Conservation (phyloP, 1,140 invertebrate species). For the Papilio machaon region DNA sequence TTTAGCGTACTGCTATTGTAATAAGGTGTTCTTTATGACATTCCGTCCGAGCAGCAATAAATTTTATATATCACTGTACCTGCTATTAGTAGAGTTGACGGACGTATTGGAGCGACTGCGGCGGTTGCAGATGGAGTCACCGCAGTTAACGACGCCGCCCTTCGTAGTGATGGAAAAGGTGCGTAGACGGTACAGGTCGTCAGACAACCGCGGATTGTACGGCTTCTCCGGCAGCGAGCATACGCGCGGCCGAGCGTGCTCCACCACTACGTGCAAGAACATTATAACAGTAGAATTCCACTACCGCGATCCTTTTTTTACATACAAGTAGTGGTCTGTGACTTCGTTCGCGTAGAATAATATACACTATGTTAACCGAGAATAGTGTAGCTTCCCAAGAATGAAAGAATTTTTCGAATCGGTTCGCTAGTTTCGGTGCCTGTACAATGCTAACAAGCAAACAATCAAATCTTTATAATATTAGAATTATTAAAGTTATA, state of each 20-base stretch:
- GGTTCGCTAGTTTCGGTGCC: too few relatives aligned
- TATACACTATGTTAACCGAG: too few relatives aligned
- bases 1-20: too few relatives aligned
- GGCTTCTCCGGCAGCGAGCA: slow-evolving; percentile 92
- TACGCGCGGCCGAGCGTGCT: slow-evolving; percentile 90
- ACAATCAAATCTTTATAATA: too few relatives aligned
- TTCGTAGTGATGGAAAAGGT: slow-evolving; percentile 95
- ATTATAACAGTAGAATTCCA: background rate
- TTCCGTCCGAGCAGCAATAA: too few relatives aligned
- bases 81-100: slow-evolving; percentile 90
- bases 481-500: too few relatives aligned
- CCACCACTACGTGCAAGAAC: slow-evolving; percentile 83
- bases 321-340: too few relatives aligned
- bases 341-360: too few relatives aligned
- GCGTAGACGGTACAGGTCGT: slow-evolving; percentile 92
- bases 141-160: slow-evolving; percentile 92
- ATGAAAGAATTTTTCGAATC: too few relatives aligned
- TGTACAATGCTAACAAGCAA: too few relatives aligned
- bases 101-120: slow-evolving; percentile 91
- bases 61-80: slow-evolving; percentile 71
- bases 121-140: slow-evolving; percentile 92
- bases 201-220: slow-evolving; percentile 90
- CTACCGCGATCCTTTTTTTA: background rate
- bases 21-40: too few relatives aligned
- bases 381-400: too few relatives aligned